phyloP scores from a whole-genome alignment of 2,113 vertebrate genomes.

The Zootoca vivipara region DNA sequence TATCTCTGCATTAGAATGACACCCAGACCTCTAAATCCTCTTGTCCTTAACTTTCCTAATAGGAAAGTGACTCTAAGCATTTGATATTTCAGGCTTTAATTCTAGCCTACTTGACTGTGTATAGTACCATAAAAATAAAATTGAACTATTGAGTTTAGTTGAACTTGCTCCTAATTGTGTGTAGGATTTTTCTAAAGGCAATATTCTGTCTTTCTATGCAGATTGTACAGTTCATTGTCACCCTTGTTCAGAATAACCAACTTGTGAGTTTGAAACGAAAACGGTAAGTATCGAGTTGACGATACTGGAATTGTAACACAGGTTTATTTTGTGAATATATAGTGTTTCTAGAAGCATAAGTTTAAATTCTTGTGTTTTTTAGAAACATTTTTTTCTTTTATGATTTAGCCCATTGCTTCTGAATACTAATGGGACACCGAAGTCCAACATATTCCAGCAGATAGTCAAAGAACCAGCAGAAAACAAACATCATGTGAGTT shows the following conservation, averaged over 20 bases:
- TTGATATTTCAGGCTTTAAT: no score
- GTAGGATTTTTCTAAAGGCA: not conserved
- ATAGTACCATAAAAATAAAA: no score
- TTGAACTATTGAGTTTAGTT: not conserved
- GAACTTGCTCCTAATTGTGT: not conserved
- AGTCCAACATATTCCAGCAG: slow-evolving; percentile 89
- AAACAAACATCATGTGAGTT: slow-evolving; percentile 80
- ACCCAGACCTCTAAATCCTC: no score
- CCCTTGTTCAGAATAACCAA: slow-evolving; percentile 93
- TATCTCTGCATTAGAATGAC: no score
- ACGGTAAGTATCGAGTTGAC: slow-evolving; percentile 76
- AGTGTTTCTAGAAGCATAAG: not conserved
- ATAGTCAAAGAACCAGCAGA: slow-evolving; percentile 88
- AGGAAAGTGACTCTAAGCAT: no score
- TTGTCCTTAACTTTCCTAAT: no score
- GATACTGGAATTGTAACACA: not conserved
- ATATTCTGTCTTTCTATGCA: slow-evolving; percentile 61
- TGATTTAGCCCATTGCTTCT: slow-evolving; percentile 86
- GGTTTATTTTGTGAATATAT: not conserved
- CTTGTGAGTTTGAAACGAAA: slow-evolving; percentile 94
- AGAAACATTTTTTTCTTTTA: slow-evolving; percentile 12
- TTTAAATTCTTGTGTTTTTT: not conserved
- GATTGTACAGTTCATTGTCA: slow-evolving; percentile 97
- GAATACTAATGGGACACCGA: slow-evolving; percentile 88
- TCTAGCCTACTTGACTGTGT: no score